Conservation (phyloP, 2,888 invertebrate genomes). For the Odiellus spinosus region DNA sequence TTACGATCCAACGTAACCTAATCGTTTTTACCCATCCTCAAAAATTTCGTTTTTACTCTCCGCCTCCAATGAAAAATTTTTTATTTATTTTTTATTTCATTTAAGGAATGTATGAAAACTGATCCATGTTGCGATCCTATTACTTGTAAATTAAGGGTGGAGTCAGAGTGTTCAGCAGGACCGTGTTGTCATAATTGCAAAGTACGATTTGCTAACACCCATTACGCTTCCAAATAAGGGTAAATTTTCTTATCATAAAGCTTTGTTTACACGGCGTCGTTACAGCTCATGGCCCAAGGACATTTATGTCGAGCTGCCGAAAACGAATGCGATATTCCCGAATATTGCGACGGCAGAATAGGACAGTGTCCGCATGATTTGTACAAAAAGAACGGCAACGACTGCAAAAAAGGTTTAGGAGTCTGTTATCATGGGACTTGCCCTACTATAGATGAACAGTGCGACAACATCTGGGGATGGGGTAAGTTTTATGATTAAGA, state of each 20-base stretch:
- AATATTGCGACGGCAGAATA: slow-evolving; percentile 72
- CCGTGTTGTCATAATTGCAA: slow-evolving; percentile 82
- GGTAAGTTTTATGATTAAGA: slow-evolving; percentile 35
- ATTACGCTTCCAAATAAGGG: neutral
- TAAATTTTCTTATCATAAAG: neutral
- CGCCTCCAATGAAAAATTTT: too few relatives aligned
- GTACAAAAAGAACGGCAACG: slow-evolving; percentile 79
- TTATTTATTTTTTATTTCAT: slow-evolving; percentile 4
- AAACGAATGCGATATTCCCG: slow-evolving; percentile 91
- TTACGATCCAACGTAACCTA: too few relatives aligned
- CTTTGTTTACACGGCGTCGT: too few relatives aligned
- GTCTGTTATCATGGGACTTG: slow-evolving; percentile 86
- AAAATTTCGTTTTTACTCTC: too few relatives aligned
- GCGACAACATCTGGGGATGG: slow-evolving; percentile 83
- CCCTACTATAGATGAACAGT: slow-evolving; percentile 72
- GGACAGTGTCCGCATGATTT: slow-evolving; percentile 82
- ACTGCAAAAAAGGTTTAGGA: slow-evolving; percentile 54
- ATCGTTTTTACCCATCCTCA: too few relatives aligned
- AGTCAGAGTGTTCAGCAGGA: slow-evolving; percentile 83
- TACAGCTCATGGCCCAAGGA: slow-evolving; percentile 59
- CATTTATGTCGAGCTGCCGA: slow-evolving; percentile 65
- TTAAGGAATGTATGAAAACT: slow-evolving; percentile 53
- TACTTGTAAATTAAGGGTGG: slow-evolving; percentile 83
- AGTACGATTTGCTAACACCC: slow-evolving; percentile 38
- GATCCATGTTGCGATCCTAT: slow-evolving; percentile 96